Evolutionary conservation across 2,888 invertebrate species (phyloP), one percentile per base, ranked within the genome.

Genomic region (Tetanocera ferruginea): DNA sequence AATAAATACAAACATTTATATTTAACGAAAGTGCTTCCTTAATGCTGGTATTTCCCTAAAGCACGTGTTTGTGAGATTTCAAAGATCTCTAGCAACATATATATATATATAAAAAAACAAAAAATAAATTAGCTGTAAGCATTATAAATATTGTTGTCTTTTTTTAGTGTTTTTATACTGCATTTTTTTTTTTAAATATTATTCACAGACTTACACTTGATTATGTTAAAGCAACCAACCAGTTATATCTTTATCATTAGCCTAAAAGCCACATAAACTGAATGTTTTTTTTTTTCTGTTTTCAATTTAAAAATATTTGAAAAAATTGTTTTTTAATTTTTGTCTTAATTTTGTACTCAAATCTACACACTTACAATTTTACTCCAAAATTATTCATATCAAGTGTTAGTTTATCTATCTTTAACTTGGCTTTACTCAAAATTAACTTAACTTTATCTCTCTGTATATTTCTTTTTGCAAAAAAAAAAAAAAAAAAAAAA

Each of bases 101-200:
- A 17, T n/a, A n/a, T n/a, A n/a, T n/a, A n/a, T n/a, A n/a, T n/a
- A n/a, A n/a, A n/a, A n/a, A n/a, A n/a, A n/a, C n/a, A n/a, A n/a
- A 8, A 14, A 1, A 64, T n/a, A 28, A 60, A n/a, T 66, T 66
- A 66, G 34, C n/a, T 31, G 31, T 55, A 52, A 71, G 71, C 37
- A 37, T 57, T 57, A 37, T 72, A 55, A 71, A 55, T 37, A 69
- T 49, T 51, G 57, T 72, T 72, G 57, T 57, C 57, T 57, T 19
- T 72, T 72, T 57, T 72, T 72, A 60, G 37, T 51, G 51, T 51
- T 72, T 37, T 72, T 60, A 23, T 64, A 64, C 64, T 4, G 64
- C 64, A 64, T 31, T 64, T 31, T 31, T 64, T 64, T 31, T 34
- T 34, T 31, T 57, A 19, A 64, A 17, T 64, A 28, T 64, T 28